phyloP scores from a whole-genome alignment of 2,888 invertebrate species.

The Ormia ochracea region DNA sequence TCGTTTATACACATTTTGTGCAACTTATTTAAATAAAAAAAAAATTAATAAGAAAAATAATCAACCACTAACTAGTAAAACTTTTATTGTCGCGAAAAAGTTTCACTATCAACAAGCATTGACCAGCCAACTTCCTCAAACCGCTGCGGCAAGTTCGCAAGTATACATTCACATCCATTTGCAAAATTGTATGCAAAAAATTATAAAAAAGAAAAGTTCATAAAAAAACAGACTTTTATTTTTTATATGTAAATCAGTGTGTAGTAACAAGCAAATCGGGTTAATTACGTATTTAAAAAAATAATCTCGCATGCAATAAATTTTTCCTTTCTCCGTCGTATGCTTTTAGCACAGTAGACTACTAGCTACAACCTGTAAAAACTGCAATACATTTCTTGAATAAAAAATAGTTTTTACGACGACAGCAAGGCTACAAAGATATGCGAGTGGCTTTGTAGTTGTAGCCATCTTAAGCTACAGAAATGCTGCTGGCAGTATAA shows the following conservation, averaged over 20 bases:
- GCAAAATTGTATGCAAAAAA: conserved; percentile 21
- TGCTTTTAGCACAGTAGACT: no score
- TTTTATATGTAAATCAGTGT: background rate
- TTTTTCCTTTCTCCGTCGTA: no score
- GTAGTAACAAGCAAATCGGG: no score
- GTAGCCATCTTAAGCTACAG: no score
- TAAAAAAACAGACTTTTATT: background rate
- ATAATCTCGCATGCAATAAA: no score
- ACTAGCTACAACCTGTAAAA: no score
- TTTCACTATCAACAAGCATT: conserved; percentile 30
- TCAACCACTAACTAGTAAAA: background rate
- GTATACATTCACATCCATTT: conserved; percentile 10
- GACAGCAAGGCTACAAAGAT: no score
- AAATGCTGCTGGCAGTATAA: no score
- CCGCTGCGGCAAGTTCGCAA: background rate
- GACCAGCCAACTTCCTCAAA: conserved; percentile 26
- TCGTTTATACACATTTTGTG: conserved; percentile 4
- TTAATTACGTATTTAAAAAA: no score
- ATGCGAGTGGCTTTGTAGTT: no score
- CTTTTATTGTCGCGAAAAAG: conserved; percentile 21
- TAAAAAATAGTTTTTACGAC: no score
- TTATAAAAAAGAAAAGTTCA: background rate
- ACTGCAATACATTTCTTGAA: no score
- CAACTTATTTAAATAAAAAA: conserved; percentile 7
- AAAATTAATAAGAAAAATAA: background rate